phyloP scores from a whole-genome alignment of 1,140 invertebrate species.

The Hyles vespertilio region DNA sequence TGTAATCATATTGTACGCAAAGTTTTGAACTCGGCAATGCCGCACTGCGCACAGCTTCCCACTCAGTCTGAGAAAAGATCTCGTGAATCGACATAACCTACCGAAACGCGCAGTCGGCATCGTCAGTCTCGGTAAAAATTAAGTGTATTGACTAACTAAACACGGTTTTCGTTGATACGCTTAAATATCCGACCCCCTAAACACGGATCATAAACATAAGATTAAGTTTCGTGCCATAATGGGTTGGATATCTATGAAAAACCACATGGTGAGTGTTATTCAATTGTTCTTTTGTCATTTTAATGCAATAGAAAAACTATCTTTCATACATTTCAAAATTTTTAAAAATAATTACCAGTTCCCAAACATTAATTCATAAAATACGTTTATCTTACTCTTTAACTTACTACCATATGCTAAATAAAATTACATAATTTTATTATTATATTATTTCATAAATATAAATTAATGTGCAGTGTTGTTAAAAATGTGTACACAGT shows the following conservation, averaged over 20 bases:
- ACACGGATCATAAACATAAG: conserved; percentile 56
- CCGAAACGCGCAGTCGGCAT: conserved; percentile 15
- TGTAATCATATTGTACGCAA: conserved; percentile 7
- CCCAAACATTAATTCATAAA: no score
- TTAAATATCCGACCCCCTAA: conserved; percentile 18
- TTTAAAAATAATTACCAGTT: no score
- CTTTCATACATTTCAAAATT: no score
- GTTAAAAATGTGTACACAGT: no score
- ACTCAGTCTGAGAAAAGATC: conserved; percentile 64
- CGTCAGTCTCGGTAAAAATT: conserved; percentile 1
- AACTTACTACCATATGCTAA: no score
- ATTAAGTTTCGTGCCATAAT: conserved; percentile 54
- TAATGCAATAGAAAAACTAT: no score
- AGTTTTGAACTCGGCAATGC: conserved; percentile 44
- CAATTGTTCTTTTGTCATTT: no score
- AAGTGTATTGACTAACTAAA: background rate
- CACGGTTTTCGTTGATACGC: background rate
- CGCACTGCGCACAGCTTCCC: conserved; percentile 73
- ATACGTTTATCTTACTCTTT: no score
- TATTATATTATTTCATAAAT: no score
- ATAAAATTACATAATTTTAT: no score
- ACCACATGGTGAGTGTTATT: conserved; percentile 34
- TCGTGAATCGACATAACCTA: conserved; percentile 62
- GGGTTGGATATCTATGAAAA: conserved; percentile 72
- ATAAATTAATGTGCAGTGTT: no score